phyloP scores from a whole-genome alignment of 2,888 invertebrate genomes.

The Erebia ligea region DNA sequence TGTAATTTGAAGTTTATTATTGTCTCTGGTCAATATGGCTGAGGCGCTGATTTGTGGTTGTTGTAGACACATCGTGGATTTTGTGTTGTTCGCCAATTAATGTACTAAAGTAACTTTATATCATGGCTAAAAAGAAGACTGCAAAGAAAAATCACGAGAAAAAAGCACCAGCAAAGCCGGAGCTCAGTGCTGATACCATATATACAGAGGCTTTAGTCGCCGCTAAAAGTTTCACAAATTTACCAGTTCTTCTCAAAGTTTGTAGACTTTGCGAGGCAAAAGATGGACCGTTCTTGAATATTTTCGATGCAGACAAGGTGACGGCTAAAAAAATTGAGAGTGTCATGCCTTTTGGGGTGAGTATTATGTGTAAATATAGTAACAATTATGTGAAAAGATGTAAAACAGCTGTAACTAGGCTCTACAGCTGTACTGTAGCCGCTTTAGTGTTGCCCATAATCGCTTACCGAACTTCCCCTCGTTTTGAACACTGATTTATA shows the following conservation, averaged over 20 bases:
- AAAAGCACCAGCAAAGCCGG: slow-evolving; percentile 49
- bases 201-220: slow-evolving; percentile 54
- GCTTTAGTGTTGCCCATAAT: neutral
- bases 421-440: neutral
- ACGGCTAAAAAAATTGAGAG: slow-evolving; percentile 74
- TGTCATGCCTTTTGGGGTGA: slow-evolving; percentile 75
- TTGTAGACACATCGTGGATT: slow-evolving; percentile 28
- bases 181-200: slow-evolving; percentile 39
- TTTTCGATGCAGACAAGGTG: slow-evolving; percentile 70
- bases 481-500: neutral
- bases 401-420: slow-evolving; percentile 6
- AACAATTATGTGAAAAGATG: neutral
- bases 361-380: slow-evolving; percentile 34
- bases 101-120: slow-evolving; percentile 24
- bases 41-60: slow-evolving; percentile 24
- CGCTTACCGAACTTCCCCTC: neutral
- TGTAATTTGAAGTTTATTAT: neutral
- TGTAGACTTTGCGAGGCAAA: slow-evolving; percentile 75
- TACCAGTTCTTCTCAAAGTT: slow-evolving; percentile 61
- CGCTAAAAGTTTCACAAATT: slow-evolving; percentile 51
- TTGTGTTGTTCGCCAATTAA: slow-evolving; percentile 5
- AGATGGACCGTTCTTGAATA: slow-evolving; percentile 78
- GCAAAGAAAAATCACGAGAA: slow-evolving; percentile 47
- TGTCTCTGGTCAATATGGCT: slow-evolving; percentile 38
- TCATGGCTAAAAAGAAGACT: slow-evolving; percentile 38